These are phyloP conservation scores for Achatina immaculata DNA, from an alignment of 1,140 invertebrate species.

Conservation along the genomic window DNA sequence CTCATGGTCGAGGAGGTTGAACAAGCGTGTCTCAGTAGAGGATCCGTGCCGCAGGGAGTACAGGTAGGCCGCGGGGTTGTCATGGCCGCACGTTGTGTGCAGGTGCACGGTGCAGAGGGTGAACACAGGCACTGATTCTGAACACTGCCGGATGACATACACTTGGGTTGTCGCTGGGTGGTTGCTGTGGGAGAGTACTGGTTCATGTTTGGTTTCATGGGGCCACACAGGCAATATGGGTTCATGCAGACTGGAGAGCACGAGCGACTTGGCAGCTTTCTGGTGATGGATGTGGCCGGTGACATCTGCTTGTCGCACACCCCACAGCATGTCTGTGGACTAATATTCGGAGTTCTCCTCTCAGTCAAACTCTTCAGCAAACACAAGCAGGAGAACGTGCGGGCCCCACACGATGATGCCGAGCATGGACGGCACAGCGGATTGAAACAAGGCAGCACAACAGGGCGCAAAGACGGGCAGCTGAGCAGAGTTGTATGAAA, in stretches of 20 bases:
- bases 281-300: too few species aligned
- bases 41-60: too few species aligned
- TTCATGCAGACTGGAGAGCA: not conserved
- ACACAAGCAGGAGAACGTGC: too few species aligned
- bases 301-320: too few species aligned
- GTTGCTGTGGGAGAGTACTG: too few species aligned
- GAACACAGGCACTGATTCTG: too few species aligned
- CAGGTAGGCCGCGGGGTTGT: not conserved
- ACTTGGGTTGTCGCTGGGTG: too few species aligned
- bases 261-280: not conserved
- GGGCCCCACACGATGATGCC: conserved; percentile 1
- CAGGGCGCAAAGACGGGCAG: not conserved
- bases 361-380: too few species aligned
- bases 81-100: not conserved
- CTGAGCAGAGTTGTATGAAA: not conserved
- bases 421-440: not conserved
- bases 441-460: too few species aligned
- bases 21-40: not conserved
- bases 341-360: too few species aligned
- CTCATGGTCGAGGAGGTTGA: not conserved
- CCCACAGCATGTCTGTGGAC: not conserved
- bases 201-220: not conserved
- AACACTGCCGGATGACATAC: too few species aligned
- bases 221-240: not conserved
- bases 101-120: too few species aligned